Evolutionary conservation across 1,140 invertebrate genomes (phyloP).

Genomic region (Maconellicoccus hirsutus): DNA sequence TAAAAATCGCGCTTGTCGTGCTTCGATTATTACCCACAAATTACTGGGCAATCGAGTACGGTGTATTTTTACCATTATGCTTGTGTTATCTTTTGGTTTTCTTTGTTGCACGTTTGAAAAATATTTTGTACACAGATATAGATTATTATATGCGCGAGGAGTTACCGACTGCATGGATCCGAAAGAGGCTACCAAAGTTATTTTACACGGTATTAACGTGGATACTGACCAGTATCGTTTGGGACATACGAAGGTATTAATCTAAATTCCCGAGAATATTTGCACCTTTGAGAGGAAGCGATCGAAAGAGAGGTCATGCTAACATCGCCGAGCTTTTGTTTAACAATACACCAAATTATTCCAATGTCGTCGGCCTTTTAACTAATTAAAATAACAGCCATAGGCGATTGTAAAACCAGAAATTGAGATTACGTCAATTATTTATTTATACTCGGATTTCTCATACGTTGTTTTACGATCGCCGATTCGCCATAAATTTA

Average conservation of each 20-base stretch:
- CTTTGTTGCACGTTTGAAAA: conserved; percentile 11
- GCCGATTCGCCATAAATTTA: background rate
- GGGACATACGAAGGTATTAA: conserved; percentile 85
- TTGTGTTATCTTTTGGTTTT: conserved; percentile 10
- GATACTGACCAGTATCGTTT: conserved; percentile 86
- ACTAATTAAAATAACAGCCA: too few species aligned
- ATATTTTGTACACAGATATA: conserved; percentile 59
- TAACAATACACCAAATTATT: too few species aligned
- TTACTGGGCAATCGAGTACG: background rate
- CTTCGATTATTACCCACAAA: background rate
- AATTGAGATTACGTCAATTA: background rate
- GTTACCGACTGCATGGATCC: conserved; percentile 59
- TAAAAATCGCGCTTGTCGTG: background rate
- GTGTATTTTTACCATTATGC: background rate
- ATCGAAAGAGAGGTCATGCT: too few species aligned
- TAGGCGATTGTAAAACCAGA: background rate
- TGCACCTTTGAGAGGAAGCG: too few species aligned
- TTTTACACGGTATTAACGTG: conserved; percentile 71
- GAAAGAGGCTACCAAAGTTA: conserved; percentile 75
- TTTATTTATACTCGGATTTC: conserved; percentile 3
- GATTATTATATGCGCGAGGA: conserved; percentile 76
- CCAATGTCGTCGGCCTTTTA: too few species aligned
- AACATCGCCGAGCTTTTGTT: too few species aligned
- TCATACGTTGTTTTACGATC: background rate
- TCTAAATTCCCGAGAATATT: too few species aligned